Conservation (phyloP, 2,888 invertebrate genomes). For the Prenolepis imparis region DNA sequence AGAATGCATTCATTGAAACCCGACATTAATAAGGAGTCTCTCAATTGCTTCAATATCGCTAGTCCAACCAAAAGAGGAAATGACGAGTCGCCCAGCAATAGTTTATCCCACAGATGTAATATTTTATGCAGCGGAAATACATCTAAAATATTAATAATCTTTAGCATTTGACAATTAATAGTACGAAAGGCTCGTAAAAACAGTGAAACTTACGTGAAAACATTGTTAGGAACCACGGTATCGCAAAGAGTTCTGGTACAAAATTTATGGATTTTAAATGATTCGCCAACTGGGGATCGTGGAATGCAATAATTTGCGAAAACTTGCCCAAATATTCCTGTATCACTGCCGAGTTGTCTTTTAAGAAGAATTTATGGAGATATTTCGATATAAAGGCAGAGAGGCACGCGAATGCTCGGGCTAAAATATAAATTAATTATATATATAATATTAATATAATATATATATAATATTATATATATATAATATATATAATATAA, state of each 20-base stretch:
- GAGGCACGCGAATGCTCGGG: conserved; percentile 97
- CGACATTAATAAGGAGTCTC: conserved; percentile 93
- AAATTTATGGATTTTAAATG: conserved; percentile 97
- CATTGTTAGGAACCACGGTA: conserved; percentile 99
- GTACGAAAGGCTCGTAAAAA: conserved; percentile 16
- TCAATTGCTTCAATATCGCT: conserved; percentile 95
- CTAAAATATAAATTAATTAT: conserved; percentile 87
- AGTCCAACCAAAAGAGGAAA: conserved; percentile 98
- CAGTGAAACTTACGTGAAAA: conserved; percentile 95
- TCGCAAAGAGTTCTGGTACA: conserved; percentile 98
- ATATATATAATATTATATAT: too few species aligned
- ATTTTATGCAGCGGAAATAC: conserved; percentile 99
- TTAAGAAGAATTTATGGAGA: conserved; percentile 98
- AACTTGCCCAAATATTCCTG: conserved; percentile 99
- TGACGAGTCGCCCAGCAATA: conserved; percentile 96
- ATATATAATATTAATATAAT: too few species aligned
- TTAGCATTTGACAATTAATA: conserved; percentile 6
- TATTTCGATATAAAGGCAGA: conserved; percentile 98
- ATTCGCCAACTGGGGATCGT: conserved; percentile 96
- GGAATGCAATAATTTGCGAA: conserved; percentile 97
- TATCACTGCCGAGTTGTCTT: conserved; percentile 98
- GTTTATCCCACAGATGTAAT: conserved; percentile 98
- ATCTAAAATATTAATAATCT: conserved; percentile 88
- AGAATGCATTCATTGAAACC: conserved; percentile 99
- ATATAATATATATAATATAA: too few species aligned